Evolutionary conservation across 1,140 invertebrate species (phyloP), one percentile per base, ranked within the genome.

Genomic region (Lasaia peninsularis): DNA sequence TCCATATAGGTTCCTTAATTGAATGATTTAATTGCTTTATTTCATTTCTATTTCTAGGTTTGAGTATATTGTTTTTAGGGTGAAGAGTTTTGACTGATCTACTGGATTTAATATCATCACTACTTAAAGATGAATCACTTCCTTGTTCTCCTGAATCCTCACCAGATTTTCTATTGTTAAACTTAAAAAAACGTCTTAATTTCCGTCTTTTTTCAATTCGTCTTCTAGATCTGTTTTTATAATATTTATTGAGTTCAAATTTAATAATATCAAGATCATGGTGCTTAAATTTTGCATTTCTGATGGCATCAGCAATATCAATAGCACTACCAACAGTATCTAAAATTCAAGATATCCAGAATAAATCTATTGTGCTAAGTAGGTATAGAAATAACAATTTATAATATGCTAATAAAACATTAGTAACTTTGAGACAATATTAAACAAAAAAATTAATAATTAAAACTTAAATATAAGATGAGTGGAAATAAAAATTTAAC

Each of bases 121-220:
- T 79, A 52, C 75, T 80, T 18, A 77, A 58, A 9, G 80, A 79
- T 37, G 81, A 86, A 54, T 79, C 67, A 71, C 75, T 82, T 12
- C 70, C 81, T 62, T 70, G 63, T 16, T 79, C 83, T 16, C 75
- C 77, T 0, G 78, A 84, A 40, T 86, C 80, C 63, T 73, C 67
- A 12, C 73, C 68, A 16, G 67, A 76, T 58, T 71, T 69, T n/a
- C 62, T 57, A 54, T 65, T 62, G 18, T 52, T 60, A 20, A 58
- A 56, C 61, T 71, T 82, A 5, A 77, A 11, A 62, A 75, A 74
- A n/a, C 68, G 35, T 16, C 61, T 68, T 10, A 72, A 49, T 34
- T 81, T 78, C 14, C 74, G 51, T 20, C 70, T 71, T 40, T 80
- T 84, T 18, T 73, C 74, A 63, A 80, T 64, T 67, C 67, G 76